Conservation (phyloP, 1,140 invertebrate genomes). For the Penaeus japonicus region DNA sequence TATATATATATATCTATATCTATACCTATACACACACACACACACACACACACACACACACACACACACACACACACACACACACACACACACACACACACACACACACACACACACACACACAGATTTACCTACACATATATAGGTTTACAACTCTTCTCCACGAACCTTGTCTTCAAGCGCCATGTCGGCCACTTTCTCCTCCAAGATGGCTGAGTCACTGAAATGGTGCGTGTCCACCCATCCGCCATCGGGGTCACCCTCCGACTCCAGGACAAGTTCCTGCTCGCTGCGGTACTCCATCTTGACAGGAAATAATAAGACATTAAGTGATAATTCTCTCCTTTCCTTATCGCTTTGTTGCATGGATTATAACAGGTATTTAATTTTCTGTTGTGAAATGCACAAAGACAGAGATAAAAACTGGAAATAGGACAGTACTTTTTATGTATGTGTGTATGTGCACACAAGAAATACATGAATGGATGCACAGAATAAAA, state of each 20-base stretch:
- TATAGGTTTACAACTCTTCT: background rate
- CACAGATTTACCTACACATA: too few species aligned
- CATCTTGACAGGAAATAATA: slow-evolving; percentile 69
- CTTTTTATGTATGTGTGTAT: too few species aligned
- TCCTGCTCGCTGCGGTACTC: slow-evolving; percentile 90
- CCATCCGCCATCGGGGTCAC: slow-evolving; percentile 93
- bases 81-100: background rate
- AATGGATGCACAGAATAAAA: too few species aligned
- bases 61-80: background rate
- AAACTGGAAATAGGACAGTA: too few species aligned
- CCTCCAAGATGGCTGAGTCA: slow-evolving; percentile 65
- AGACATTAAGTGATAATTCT: too few species aligned
- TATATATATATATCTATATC: too few species aligned
- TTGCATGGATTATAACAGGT: too few species aligned
- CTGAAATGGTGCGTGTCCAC: slow-evolving; percentile 97
- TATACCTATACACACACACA: background rate
- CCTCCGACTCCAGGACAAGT: slow-evolving; percentile 78
- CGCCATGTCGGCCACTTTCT: slow-evolving; percentile 72
- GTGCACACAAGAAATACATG: too few species aligned
- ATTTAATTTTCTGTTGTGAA: too few species aligned
- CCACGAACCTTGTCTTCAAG: slow-evolving; percentile 68
- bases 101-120: background rate
- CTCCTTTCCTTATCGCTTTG: too few species aligned
- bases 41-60: background rate
- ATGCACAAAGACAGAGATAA: too few species aligned